phyloP scores from a whole-genome alignment of 1,140 invertebrate genomes.

The Pogonomyrmex barbatus region DNA sequence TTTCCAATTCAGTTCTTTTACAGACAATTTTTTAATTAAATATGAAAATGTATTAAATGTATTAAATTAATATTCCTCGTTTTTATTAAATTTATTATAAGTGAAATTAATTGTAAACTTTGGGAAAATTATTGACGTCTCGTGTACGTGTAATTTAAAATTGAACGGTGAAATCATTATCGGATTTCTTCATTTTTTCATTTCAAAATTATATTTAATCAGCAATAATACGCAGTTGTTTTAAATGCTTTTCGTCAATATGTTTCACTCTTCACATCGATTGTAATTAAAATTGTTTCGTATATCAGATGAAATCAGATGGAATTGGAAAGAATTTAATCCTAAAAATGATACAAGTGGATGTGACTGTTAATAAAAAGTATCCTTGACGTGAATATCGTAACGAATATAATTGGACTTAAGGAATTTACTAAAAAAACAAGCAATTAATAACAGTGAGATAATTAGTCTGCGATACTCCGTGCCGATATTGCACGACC shows the following conservation, averaged over 20 bases:
- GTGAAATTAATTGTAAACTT: background rate
- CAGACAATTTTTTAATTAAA: background rate
- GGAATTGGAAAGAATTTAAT: background rate
- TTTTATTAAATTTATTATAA: slow-evolving; percentile 1
- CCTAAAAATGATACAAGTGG: background rate
- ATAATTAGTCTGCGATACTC: slow-evolving; percentile 13
- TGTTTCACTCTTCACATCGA: background rate
- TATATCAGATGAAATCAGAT: background rate
- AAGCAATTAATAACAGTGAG: slow-evolving; percentile 4
- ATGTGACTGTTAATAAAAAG: background rate
- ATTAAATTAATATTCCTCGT: background rate
- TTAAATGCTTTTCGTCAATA: background rate
- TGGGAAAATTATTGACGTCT: background rate
- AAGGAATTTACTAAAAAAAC: slow-evolving; percentile 14
- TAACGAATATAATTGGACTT: background rate
- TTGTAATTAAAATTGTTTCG: background rate
- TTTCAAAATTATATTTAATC: background rate
- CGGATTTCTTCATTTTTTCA: background rate
- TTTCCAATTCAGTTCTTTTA: background rate
- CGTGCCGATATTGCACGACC: background rate
- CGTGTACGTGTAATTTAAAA: too few species aligned
- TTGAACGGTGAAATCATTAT: background rate
- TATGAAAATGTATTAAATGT: background rate
- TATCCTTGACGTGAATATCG: background rate
- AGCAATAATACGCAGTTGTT: background rate